Evolutionary conservation across 1,140 invertebrate species (phyloP), one percentile per base, ranked within the genome.

Genomic region (Sitobion miscanthi): DNA sequence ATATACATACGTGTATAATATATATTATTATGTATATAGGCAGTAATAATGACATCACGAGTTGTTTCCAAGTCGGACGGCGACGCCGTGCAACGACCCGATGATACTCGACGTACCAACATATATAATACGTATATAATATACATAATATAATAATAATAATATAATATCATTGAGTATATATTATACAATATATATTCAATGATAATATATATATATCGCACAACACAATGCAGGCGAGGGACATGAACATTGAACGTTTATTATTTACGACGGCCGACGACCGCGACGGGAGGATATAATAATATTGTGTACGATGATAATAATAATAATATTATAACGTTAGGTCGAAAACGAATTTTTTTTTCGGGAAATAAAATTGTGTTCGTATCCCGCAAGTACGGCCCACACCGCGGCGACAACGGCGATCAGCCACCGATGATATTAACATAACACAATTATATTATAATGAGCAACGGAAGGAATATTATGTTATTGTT

Each of bases 31-130:
- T 62, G 25, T 62, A 30, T 77, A 77, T n/a, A n/a, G n/a, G 30
- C 17, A n/a, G 62, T 77, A 77, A 77, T 77, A 77, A 77, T 77
- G 62, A 77, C 62, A 77, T 77, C 62, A 77, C 85, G 85, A 86
- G 85, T 45, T 25, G 38, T 77, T 77, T 54, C 20, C 38, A 2
- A n/a, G 47, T 88, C 86, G 47, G 86, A 49, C 45, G 85, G 47
- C 45, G n/a, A 30, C 47, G 86, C 86, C 30, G 86, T 20, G 47
- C 86, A 87, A 87, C 86, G 47, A 87, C 47, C 86, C 30, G 86
- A 35, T 35, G 30, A 83, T 83, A 38, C 35, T 83, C 20, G 17
- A 83, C 35, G 35, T 83, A 8, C 35, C 2, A 11, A 38, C 30
- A 30, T 57, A 30, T 30, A 30, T 62, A 62, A 62, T 11, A 62